These are phyloP conservation scores for Hippocampus kuda DNA, from an alignment of 2,797 vertebrate genomes.

Conservation along the genomic window DNA sequence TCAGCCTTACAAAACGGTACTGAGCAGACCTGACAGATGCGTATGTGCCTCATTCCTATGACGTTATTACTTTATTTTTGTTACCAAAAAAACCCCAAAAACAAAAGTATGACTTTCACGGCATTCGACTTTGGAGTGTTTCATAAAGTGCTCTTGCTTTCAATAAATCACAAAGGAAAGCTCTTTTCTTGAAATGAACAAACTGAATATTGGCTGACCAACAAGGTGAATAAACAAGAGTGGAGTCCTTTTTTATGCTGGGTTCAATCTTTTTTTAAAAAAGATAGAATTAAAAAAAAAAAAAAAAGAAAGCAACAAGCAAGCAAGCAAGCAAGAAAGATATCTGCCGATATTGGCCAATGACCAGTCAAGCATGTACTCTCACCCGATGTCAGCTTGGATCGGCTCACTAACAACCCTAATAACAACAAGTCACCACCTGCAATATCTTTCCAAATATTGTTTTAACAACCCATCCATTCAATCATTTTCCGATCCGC, in stretches of 20 bases:
- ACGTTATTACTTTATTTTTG: background rate
- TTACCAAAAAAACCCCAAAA: background rate
- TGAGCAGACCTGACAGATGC: background rate
- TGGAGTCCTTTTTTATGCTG: background rate
- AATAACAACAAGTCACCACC: background rate
- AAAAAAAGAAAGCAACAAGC: background rate
- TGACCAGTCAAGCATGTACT: background rate
- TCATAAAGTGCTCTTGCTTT: background rate
- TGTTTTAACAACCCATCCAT: too few relatives aligned
- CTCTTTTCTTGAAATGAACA: background rate
- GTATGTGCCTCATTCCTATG: background rate
- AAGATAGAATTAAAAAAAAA: background rate
- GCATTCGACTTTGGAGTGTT: background rate
- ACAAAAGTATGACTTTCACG: background rate
- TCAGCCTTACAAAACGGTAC: background rate
- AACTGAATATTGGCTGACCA: background rate
- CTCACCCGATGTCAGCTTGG: background rate
- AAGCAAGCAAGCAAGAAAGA: background rate
- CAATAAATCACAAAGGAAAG: background rate
- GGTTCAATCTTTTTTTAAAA: background rate
- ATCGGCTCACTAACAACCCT: background rate
- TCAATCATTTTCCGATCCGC: too few relatives aligned
- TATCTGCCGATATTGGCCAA: background rate
- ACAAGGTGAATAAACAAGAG: background rate
- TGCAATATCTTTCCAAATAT: too few relatives aligned